These are phyloP conservation scores for Scelioninae gen. 2 DNA, from an alignment of 2,888 invertebrate genomes.

Conservation along the genomic window DNA sequence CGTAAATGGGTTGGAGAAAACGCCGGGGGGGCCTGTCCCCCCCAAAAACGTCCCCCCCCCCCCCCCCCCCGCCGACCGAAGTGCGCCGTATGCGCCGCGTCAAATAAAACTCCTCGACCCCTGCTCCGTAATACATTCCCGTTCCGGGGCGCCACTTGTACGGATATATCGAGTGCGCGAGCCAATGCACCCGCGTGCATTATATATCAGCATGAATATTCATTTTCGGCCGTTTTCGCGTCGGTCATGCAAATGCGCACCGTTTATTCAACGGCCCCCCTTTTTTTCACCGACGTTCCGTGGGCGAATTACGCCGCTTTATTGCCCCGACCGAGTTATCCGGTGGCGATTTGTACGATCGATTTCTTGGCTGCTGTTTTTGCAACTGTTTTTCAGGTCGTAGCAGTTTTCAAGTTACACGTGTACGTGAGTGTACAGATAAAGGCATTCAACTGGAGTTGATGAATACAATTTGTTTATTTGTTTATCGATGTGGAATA, in stretches of 20 bases:
- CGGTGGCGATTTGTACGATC: neutral
- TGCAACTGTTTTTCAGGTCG: too few relatives aligned
- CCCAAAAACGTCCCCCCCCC: constrained; percentile 64
- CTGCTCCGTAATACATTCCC: constrained; percentile 48
- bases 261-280: constrained; percentile 25
- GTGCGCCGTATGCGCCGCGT: constrained; percentile 64
- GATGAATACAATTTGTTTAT: too few relatives aligned
- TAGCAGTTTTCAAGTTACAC: too few relatives aligned
- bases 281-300: constrained; percentile 8
- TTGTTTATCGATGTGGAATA: too few relatives aligned
- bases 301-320: neutral
- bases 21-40: constrained; percentile 72
- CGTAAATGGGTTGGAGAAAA: constrained; percentile 72
- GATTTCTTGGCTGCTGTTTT: too few relatives aligned
- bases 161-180: constrained; percentile 31
- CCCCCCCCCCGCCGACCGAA: constrained; percentile 60
- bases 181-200: constrained; percentile 36
- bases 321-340: neutral
- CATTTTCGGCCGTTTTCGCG: constrained; percentile 35
- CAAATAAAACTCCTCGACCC: constrained; percentile 61
- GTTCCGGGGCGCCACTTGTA: constrained; percentile 17
- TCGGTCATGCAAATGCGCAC: constrained; percentile 19
- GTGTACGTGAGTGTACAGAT: neutral
- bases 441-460: too few relatives aligned
- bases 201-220: constrained; percentile 51